Evolutionary conservation across 2,113 vertebrate species (phyloP).

Genomic region (Anoura caudifer): DNA sequence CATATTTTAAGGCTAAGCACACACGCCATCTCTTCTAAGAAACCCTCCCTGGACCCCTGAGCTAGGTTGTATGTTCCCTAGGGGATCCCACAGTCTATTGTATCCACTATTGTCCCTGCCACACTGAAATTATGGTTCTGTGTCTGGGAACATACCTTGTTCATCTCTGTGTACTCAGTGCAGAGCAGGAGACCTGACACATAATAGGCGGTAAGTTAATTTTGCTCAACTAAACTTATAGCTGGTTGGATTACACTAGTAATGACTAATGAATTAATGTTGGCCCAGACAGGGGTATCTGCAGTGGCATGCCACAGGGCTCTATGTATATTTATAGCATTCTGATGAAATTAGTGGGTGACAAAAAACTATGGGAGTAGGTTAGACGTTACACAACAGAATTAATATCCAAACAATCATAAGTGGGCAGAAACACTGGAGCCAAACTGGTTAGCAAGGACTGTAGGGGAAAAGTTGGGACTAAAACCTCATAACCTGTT

Average conservation of each 20-base stretch:
- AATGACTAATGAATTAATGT: not conserved
- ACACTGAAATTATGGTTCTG: not conserved
- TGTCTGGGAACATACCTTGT: not conserved
- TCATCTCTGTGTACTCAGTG: not conserved
- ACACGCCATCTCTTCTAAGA: constrained; percentile 19
- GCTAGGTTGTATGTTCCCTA: not conserved
- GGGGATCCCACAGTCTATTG: not conserved
- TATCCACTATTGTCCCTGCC: not conserved
- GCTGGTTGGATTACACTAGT: not conserved
- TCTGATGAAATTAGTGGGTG: not conserved
- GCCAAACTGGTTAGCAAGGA: not conserved
- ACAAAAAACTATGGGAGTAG: not conserved
- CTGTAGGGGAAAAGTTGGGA: not conserved
- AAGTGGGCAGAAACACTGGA: constrained; percentile 18
- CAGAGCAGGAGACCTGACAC: not conserved
- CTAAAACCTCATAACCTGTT: not conserved
- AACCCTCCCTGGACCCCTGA: not conserved
- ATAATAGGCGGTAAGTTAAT: not conserved
- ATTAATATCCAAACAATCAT: constrained; percentile 17
- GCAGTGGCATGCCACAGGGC: not conserved
- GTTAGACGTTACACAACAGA: constrained; percentile 4
- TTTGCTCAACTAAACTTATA: not conserved
- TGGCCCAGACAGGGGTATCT: not conserved
- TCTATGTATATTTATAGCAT: not conserved
- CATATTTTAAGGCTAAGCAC: constrained; percentile 18